Conservation (phyloP, 2,797 vertebrate species). For the Micrastur ruficollis region DNA sequence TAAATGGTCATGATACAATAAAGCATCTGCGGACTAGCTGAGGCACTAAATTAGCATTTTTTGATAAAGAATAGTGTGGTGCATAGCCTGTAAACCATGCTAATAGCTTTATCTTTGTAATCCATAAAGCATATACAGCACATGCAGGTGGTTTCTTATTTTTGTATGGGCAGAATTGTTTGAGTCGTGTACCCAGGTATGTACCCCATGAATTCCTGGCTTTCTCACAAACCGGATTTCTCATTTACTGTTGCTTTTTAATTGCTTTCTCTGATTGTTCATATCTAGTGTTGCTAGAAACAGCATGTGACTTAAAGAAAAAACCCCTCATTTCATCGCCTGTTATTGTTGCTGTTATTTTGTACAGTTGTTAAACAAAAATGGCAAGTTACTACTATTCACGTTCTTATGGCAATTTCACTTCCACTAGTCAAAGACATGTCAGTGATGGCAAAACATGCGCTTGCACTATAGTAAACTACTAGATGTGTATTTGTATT, state of each 20-base stretch:
- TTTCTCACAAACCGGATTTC: neutral
- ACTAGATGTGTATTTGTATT: neutral
- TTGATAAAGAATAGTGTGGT: slow-evolving; percentile 12
- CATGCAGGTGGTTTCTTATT: slow-evolving; percentile 2
- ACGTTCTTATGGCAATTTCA: neutral
- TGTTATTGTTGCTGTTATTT: neutral
- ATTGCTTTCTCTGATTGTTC: neutral
- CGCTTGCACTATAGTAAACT: neutral
- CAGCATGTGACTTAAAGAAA: neutral
- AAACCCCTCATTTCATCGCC: neutral
- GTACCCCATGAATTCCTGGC: neutral
- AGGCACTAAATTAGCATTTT: slow-evolving; percentile 40
- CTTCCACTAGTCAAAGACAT: neutral
- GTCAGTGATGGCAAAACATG: neutral
- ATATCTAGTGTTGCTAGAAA: neutral
- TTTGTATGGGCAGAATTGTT: neutral
- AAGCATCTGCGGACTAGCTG: slow-evolving; percentile 27
- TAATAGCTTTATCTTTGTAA: neutral
- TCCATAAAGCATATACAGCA: neutral
- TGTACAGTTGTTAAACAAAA: neutral
- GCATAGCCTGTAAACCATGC: neutral
- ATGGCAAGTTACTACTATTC: neutral
- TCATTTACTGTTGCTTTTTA: neutral
- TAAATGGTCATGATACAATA: slow-evolving; percentile 57
- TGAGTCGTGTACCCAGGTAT: neutral